Percentiles rank a stretch among this genome's conserved stretches.
Conservation (phyloP, 2,113 vertebrate species). For the Cichladusa arquata region DNA sequence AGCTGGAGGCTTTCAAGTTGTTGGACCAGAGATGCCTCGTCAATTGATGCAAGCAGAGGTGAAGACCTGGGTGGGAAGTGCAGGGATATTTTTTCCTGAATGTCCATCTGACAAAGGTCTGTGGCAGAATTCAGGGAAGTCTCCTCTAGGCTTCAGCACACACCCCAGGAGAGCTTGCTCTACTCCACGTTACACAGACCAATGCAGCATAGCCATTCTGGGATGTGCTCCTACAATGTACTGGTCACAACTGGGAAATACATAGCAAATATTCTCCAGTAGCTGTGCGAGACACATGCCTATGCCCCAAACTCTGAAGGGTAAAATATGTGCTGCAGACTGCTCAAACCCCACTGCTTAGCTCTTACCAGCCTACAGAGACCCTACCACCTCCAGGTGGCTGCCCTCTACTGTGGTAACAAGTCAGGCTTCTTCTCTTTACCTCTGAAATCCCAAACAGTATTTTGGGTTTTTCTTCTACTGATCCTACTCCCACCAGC, state of each 20-base stretch:
- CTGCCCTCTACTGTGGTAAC: not conserved
- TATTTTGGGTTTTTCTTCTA: not conserved
- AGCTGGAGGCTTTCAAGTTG: conserved; percentile 28
- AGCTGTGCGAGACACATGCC: fast-evolving
- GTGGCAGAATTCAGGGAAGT: not conserved
- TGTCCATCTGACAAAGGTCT: not conserved
- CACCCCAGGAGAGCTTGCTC: not conserved
- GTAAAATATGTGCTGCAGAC: not conserved
- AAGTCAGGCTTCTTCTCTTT: not conserved
- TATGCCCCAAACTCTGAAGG: not conserved
- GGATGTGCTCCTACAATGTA: not conserved
- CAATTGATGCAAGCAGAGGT: not conserved
- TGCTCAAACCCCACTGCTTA: not conserved
- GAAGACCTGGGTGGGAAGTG: not conserved
- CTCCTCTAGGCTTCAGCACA: not conserved
- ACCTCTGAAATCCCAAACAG: not conserved
- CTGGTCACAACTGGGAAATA: not conserved
- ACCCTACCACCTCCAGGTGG: fast-evolving
- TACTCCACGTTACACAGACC: not conserved
- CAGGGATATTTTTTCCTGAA: not conserved
- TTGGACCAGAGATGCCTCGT: not conserved
- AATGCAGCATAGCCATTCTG: not conserved
- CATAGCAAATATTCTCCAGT: not conserved
- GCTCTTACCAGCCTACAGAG: not conserved
- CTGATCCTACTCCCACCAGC: not conserved